A percentile compares a stretch with the other conserved stretches of the same genome.
These are phyloP conservation scores for Leptopilina syphax DNA, from an alignment of 2,888 invertebrate species.

Conservation along the genomic window DNA sequence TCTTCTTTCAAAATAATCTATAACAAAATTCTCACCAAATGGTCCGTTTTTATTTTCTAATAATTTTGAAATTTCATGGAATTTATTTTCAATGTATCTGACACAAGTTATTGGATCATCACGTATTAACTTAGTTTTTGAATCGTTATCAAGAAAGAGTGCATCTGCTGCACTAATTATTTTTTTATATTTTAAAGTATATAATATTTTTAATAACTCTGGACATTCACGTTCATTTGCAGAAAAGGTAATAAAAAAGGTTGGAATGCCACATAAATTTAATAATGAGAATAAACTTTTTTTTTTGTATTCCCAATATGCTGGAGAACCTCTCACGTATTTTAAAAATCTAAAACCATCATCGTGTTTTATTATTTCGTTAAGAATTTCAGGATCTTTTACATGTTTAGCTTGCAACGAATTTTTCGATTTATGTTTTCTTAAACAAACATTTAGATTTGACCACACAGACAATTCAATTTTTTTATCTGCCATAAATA, in stretches of 20 bases:
- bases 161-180: slow-evolving; percentile 39
- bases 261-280: slow-evolving; percentile 50
- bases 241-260: slow-evolving; percentile 52
- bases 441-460: slow-evolving; percentile 15
- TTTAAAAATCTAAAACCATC: slow-evolving; percentile 46
- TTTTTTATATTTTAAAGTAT: not conserved
- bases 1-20: slow-evolving; percentile 46
- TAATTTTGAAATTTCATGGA: slow-evolving; percentile 37
- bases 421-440: not conserved
- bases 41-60: slow-evolving; percentile 41
- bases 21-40: slow-evolving; percentile 41
- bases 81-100: not conserved
- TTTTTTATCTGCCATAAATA: slow-evolving; percentile 42
- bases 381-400: not conserved
- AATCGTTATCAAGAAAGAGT: slow-evolving; percentile 26
- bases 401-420: slow-evolving; percentile 8
- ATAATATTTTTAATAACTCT: slow-evolving; percentile 48
- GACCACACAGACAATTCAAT: slow-evolving; percentile 14
- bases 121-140: not conserved
- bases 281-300: slow-evolving; percentile 55
- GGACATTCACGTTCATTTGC: slow-evolving; percentile 50
- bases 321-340: slow-evolving; percentile 44
- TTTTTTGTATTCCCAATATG: slow-evolving; percentile 50
- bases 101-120: too few relatives aligned
- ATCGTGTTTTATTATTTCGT: slow-evolving; percentile 36